Base-by-base conservation (phyloP, 2,113 vertebrate genomes). In the Miniopterus natalensis region DNA sequence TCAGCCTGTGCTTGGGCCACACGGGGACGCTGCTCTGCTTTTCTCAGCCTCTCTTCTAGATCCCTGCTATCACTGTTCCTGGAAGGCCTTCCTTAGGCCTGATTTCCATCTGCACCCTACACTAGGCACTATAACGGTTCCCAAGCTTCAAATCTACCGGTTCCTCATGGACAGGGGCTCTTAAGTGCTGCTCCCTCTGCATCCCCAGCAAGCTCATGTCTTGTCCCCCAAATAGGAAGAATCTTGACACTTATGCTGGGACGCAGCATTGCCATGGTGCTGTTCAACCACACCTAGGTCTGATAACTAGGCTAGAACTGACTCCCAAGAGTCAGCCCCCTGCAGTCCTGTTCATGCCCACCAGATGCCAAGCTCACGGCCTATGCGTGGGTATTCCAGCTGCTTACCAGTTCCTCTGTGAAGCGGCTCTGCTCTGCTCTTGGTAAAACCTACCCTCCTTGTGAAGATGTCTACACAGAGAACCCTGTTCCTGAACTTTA, bases 11-110 rank as follows among this genome's bases (percentile, higher is more conserved):
- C 29, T 71, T 70, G 1, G 2, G 47, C 51, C 47, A 74, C 10
- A 15, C 7, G 1, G 27, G 14, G 8, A 8, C 42, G 42, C 5
- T 71, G 15, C 23, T 66, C 83, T 74, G 36, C 36, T 42, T 53
- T 89, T 93, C 70, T 94, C 74, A 81, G 3, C 47, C 20, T 77
- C 87, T 88, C 42, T 61, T 36, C 27, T 31, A 80, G 63, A 49
- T 55, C 21, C 55, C 55, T 85, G 47, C 23, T 70, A 0, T 51
- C 21, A 45, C 29, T 29, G n/a, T 36, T 53, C 31, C 29, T 51
- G 65, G 68, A 83, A 86, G 20, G 45, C 6, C 14, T 42, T 81
- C 66, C 40, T 61, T 74, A 29, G 49, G 80, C 73, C 66, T 86
- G 27, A 47, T 89, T 61, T 73, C 49, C 23, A 68, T 20, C 29